Base-by-base conservation (phyloP, 2,113 vertebrate genomes). In the Chiloscyllium plagiosum region DNA sequence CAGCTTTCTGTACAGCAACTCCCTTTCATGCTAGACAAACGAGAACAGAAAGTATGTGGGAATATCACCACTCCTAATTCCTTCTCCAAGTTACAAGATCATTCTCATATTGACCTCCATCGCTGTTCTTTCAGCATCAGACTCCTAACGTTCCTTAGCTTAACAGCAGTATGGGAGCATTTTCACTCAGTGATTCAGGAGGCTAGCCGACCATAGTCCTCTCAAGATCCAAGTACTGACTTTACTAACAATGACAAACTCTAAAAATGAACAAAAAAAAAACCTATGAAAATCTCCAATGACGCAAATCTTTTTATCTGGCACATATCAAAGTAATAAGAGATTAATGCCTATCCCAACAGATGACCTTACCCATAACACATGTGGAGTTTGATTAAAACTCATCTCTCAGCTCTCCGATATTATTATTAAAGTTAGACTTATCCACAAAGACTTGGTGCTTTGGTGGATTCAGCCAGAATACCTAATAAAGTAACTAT, bases 401-500 rank as follows among this genome's bases (percentile, higher is more conserved):
- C 42, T 12, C 42, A 50, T 95, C 93, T 70, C 68, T 42, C 12
- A 24, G 42, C 93, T 70, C 66, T 42, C 26, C 70, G 15, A 95
- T 72, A 5, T 50, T 70, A 42, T 95, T 70, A 72, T 95, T 95
- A 95, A 95, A 70, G 37, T 94, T 29, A 50, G 65, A 42, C 93
- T 50, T 70, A 70, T 95, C 66, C 93, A 50, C 93, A 95, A 70
- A 70, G 93, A 47, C 65, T 26, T 24, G 42, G 68, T 50, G 24
- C 93, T 26, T 33, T 47, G 93, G n/a, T 70, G 68, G 68, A 95
- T 95, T 95, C 93, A 50, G 22, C 66, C 22, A 13, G 68, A 95
- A 95, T 72, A 69, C 93, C 37, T 95, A 95, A 95, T 95, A 95
- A 95, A 95, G 93, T 95, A 95, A 95, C 93, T 95, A 95, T 95